Conservation (phyloP, 1,140 invertebrate species). For the Gonatopus flavifemur region DNA sequence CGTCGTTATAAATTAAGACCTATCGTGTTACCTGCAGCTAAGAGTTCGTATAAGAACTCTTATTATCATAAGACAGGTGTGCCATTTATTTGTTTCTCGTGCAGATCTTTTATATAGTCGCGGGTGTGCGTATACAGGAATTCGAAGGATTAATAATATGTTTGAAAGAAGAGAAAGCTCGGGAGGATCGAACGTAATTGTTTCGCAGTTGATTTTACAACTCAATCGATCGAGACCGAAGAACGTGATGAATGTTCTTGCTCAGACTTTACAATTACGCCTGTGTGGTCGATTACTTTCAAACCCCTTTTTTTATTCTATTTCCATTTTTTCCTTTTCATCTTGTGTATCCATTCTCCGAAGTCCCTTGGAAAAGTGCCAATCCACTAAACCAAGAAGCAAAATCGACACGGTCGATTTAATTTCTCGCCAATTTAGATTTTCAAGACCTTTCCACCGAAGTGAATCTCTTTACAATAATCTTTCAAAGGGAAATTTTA, state of each 20-base stretch:
- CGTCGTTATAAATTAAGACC: slow-evolving; percentile 16
- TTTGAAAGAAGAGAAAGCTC: slow-evolving; percentile 2
- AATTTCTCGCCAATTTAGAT: slow-evolving; percentile 32
- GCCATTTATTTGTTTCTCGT: not conserved
- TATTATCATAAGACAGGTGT: slow-evolving; percentile 25
- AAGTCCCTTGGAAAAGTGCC: slow-evolving; percentile 23
- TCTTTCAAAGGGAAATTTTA: too few relatives aligned
- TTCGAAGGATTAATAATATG: slow-evolving; percentile 23
- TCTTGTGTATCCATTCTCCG: not conserved
- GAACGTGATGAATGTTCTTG: slow-evolving; percentile 19
- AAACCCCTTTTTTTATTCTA: slow-evolving; percentile 7
- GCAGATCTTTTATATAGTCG: too few relatives aligned
- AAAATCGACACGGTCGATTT: slow-evolving; percentile 30
- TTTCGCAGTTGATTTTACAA: slow-evolving; percentile 15
- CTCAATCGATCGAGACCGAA: slow-evolving; percentile 24
- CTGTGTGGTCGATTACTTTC: slow-evolving; percentile 34
- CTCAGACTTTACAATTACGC: slow-evolving; percentile 7
- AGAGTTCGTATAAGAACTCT: slow-evolving; percentile 12
- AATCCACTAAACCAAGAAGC: slow-evolving; percentile 21
- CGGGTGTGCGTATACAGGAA: too few relatives aligned
- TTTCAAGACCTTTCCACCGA: too few relatives aligned
- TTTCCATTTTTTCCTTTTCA: not conserved
- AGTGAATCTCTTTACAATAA: too few relatives aligned
- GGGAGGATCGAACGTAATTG: slow-evolving; percentile 21
- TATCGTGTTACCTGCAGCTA: not conserved